phyloP scores from a whole-genome alignment of 1,140 invertebrate species.

The Drosophila cardini region DNA sequence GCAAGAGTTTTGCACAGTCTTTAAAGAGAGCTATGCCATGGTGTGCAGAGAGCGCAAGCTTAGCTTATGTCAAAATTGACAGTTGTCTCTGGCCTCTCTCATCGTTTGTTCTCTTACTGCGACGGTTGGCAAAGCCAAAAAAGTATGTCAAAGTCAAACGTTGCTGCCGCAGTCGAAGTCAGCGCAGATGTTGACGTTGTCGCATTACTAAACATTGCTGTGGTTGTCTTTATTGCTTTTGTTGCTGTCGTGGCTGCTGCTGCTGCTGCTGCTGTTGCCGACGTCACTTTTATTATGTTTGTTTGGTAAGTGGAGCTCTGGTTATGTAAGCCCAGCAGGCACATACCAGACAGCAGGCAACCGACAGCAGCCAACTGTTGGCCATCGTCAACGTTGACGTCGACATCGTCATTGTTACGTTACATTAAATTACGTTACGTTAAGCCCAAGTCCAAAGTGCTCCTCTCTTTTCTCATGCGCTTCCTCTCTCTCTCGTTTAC shows the following conservation, averaged over 20 bases:
- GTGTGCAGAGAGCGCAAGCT: slow-evolving; percentile 43
- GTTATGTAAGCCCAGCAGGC: slow-evolving; percentile 68
- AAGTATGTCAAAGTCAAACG: slow-evolving; percentile 84
- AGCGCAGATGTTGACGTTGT: slow-evolving; percentile 31
- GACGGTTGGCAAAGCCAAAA: slow-evolving; percentile 53
- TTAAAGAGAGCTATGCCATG: slow-evolving; percentile 21
- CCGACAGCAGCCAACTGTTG: slow-evolving; percentile 71
- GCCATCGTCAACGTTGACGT: slow-evolving; percentile 32
- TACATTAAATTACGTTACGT: slow-evolving; percentile 53
- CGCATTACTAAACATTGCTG: slow-evolving; percentile 63
- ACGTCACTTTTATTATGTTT: slow-evolving; percentile 74
- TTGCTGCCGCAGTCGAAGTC: slow-evolving; percentile 44
- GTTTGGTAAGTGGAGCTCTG: slow-evolving; percentile 77
- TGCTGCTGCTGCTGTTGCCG: slow-evolving; percentile 38
- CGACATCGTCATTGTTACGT: slow-evolving; percentile 1
- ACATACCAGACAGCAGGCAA: not conserved
- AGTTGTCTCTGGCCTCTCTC: slow-evolving; percentile 36
- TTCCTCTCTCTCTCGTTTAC: slow-evolving; percentile 6
- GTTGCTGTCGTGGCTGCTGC: slow-evolving; percentile 31
- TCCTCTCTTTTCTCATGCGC: slow-evolving; percentile 5
- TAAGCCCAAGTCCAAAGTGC: slow-evolving; percentile 43
- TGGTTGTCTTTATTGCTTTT: slow-evolving; percentile 27
- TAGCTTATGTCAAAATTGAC: slow-evolving; percentile 62
- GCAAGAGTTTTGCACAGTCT: slow-evolving; percentile 1
- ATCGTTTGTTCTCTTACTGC: slow-evolving; percentile 48